phyloP scores from a whole-genome alignment of 1,140 invertebrate species.

The Muscidifurax raptorellus region DNA sequence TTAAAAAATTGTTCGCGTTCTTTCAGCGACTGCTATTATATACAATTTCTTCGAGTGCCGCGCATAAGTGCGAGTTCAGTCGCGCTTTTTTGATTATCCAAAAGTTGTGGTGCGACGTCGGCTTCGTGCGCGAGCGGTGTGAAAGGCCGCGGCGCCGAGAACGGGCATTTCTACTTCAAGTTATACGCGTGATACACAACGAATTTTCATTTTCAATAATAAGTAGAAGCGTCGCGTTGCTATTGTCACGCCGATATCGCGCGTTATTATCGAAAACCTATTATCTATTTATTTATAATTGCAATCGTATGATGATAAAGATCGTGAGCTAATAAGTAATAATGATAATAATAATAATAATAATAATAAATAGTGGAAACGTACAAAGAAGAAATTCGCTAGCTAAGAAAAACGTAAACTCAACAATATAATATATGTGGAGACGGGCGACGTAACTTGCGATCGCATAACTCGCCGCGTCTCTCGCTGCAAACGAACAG shows the following conservation, averaged over 20 bases:
- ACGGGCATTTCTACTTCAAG: neutral
- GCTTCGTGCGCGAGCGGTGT: neutral
- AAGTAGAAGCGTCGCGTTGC: neutral
- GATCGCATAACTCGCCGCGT: neutral
- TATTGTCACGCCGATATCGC: neutral
- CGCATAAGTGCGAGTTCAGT: neutral
- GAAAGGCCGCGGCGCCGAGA: neutral
- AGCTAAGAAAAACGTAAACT: slow-evolving; percentile 73
- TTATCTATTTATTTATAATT: neutral
- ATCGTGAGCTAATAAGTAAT: neutral
- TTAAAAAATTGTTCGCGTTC: neutral
- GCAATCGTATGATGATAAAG: neutral
- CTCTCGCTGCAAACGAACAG: slow-evolving; percentile 60
- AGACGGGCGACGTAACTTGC: slow-evolving; percentile 53
- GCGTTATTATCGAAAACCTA: slow-evolving; percentile 14
- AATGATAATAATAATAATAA: slow-evolving; percentile 29
- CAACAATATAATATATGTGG: slow-evolving; percentile 66
- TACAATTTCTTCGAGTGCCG: neutral
- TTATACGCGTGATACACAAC: slow-evolving; percentile 25
- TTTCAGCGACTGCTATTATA: neutral
- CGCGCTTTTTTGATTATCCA: slow-evolving; percentile 20
- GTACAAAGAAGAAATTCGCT: slow-evolving; percentile 66
- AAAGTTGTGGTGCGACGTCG: slow-evolving; percentile 13
- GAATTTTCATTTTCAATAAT: slow-evolving; percentile 25
- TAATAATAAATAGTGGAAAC: slow-evolving; percentile 56